A percentile compares a stretch with the other conserved stretches of the same genome.
Evolutionary conservation across 2,113 vertebrate species (phyloP).

Genomic region (Istiophorus platypterus): DNA sequence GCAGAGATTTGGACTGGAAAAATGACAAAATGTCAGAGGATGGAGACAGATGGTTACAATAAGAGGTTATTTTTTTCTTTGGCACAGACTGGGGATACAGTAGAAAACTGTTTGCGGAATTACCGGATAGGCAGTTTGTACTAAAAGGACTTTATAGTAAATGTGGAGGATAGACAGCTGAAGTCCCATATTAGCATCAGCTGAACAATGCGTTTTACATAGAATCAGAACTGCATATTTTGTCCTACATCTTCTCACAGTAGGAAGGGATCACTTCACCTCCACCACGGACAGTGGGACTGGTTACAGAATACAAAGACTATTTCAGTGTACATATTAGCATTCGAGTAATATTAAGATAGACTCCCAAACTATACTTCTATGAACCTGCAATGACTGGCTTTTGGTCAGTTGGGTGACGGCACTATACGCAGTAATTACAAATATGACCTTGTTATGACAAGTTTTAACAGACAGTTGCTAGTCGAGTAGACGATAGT

Average conservation of each 20-base stretch:
- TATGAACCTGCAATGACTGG: neutral
- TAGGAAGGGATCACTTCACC: no score
- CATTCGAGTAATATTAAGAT: neutral
- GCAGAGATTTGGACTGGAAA: neutral
- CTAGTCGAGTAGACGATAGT: neutral
- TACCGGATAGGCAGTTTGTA: no score
- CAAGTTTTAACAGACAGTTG: neutral
- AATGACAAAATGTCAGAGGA: conserved; percentile 1
- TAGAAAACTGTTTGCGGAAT: neutral
- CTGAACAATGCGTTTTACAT: neutral
- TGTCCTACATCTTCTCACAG: no score
- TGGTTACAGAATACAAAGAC: neutral
- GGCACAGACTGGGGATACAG: neutral
- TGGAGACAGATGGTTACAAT: neutral
- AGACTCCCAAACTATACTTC: neutral
- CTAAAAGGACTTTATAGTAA: no score
- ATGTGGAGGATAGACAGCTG: no score
- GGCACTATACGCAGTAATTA: no score
- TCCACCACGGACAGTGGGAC: no score
- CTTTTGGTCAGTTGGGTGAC: no score
- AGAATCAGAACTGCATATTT: neutral
- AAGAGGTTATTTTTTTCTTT: neutral
- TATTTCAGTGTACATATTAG: neutral
- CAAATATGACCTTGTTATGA: neutral
- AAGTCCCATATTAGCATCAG: neutral